A percentile compares a stretch with the other conserved stretches of the same genome.
Conservation (phyloP, 2,797 vertebrate genomes). For the Acrossocheilus wenchowensis region DNA sequence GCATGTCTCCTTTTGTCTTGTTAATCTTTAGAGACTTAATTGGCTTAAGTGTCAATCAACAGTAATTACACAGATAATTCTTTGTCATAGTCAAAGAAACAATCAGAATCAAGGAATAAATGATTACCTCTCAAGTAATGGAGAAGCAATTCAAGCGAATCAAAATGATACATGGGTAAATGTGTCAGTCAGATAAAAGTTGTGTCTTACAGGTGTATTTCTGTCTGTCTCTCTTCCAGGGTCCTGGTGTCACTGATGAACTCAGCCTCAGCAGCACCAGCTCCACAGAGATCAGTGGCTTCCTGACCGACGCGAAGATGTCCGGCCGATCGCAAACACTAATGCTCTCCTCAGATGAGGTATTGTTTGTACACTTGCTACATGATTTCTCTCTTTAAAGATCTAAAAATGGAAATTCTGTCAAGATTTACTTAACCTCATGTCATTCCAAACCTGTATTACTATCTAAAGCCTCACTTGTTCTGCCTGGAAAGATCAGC, state of each 20-base stretch:
- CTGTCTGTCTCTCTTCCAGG: conserved; percentile 73
- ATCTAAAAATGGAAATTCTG: not conserved
- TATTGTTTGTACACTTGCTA: conserved; percentile 57
- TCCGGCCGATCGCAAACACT: conserved; percentile 82
- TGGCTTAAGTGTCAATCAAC: conserved; percentile 21
- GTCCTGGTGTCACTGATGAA: conserved; percentile 83
- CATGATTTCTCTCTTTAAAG: not conserved
- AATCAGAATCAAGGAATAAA: conserved; percentile 29
- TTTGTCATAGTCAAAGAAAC: conserved; percentile 22
- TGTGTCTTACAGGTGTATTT: conserved; percentile 3
- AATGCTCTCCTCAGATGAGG: conserved; percentile 91
- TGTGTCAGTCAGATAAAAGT: not conserved
- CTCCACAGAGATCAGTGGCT: conserved; percentile 89
- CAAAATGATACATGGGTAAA: not conserved
- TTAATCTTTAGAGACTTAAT: conserved; percentile 22
- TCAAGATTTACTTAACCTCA: not conserved
- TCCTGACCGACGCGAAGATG: conserved; percentile 82
- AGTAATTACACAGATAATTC: conserved; percentile 17
- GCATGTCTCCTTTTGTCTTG: not conserved
- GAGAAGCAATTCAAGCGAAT: not conserved
- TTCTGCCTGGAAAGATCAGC: conserved; percentile 24
- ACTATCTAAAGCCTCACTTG: not conserved
- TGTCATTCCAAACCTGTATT: not conserved
- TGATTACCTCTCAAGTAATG: conserved; percentile 3
- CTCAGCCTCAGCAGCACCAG: conserved; percentile 93